These are phyloP conservation scores for Tragelaphus strepsiceros DNA, from an alignment of 2,113 vertebrate species.

Conservation along the genomic window DNA sequence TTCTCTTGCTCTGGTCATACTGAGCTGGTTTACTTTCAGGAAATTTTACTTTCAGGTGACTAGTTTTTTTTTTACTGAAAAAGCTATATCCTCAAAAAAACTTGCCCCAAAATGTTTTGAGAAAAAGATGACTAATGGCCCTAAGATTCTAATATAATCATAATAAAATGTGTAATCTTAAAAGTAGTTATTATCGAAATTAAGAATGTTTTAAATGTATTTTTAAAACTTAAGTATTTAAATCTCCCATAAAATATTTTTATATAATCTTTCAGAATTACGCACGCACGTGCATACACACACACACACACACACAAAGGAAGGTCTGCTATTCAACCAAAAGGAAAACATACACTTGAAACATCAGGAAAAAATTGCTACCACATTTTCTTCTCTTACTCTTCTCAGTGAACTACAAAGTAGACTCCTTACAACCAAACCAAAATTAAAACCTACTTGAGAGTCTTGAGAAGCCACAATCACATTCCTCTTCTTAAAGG, in stretches of 20 bases:
- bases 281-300: rapidly evolving
- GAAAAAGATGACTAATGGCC: background rate
- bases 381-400: background rate
- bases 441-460: constrained; percentile 13
- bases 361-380: background rate
- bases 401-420: background rate
- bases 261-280: background rate
- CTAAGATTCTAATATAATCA: background rate
- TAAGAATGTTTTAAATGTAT: background rate
- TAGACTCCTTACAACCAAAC: background rate
- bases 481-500: background rate
- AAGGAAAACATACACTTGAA: background rate
- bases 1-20: background rate
- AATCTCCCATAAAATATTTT: background rate
- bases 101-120: background rate
- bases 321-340: background rate
- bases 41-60: background rate
- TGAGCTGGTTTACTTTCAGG: background rate
- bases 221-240: constrained; percentile 17
- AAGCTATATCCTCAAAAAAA: background rate
- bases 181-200: background rate
- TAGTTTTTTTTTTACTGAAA: background rate
- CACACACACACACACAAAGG: background rate
- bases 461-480: background rate
- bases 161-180: background rate